Evolutionary conservation across 2,113 vertebrate species (phyloP), one percentile per base, ranked within the genome.

Genomic region (Raja brachyura): DNA sequence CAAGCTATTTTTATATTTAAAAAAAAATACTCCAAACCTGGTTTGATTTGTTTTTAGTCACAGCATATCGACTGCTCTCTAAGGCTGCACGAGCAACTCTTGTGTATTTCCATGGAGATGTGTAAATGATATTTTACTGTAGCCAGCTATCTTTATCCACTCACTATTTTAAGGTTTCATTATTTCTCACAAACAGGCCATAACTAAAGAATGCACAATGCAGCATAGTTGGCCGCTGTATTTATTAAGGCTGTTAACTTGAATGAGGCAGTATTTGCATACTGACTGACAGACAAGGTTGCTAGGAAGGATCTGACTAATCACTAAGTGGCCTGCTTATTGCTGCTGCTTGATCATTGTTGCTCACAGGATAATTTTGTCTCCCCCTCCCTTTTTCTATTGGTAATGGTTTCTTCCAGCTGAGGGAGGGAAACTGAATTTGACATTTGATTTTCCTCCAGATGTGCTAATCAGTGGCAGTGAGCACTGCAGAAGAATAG

Each of bases 301-400:
- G 90, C 90, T 92, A 73, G 90, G 90, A 92, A 70, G 68, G 90
- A 73, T 68, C 88, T 73, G 66, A 48, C 68, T 92, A 73, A 70
- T 92, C 95, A 95, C 94, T 96, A 95, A 93, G 96, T 95, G 94
- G 95, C 94, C 94, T 94, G 94, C 93, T 93, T 94, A 95, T 94
- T 94, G 94, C 94, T 94, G 94, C 93, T 93, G 95, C 95, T 94
- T 94, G 94, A 94, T 95, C 95, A 94, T 94, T 93, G 94, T 54
- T 92, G 94, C 94, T 94, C 94, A 13, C 0, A 90, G 93, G 94
- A 93, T 94, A 68, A 76, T 93, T 73, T 73, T 73, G 70, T 73
- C 70, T 93, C 33, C 76, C 33, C 68, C 90, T 48, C 70, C 93
- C 48, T 56, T 92, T 73, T 74, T 14, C 31, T 9, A n/a, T 22